Conservation (phyloP, 2,113 vertebrate species). For the Rhinoderma darwinii region DNA sequence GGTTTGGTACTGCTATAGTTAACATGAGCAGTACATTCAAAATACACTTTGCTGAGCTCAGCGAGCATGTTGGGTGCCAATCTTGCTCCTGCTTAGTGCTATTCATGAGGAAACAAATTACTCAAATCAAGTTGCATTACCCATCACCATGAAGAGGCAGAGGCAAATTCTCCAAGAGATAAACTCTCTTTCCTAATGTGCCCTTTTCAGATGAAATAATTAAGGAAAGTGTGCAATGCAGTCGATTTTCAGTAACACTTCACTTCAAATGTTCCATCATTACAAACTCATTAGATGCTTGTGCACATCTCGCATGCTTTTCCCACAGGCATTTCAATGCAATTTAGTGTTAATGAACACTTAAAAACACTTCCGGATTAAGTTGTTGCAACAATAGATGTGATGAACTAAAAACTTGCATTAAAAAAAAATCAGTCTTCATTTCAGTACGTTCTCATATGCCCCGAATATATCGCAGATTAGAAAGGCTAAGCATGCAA, state of each 20-base stretch:
- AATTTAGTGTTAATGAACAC: slow-evolving; percentile 58
- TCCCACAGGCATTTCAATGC: slow-evolving; percentile 55
- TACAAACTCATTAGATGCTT: slow-evolving; percentile 59
- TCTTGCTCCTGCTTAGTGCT: slow-evolving; percentile 22
- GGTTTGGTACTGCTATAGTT: slow-evolving; percentile 1
- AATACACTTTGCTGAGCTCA: slow-evolving; percentile 31
- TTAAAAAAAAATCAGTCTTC: slow-evolving; percentile 41
- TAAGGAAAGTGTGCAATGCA: slow-evolving; percentile 59
- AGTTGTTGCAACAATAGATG: slow-evolving; percentile 57
- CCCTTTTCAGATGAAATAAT: slow-evolving; percentile 60
- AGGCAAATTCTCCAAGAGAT: slow-evolving; percentile 53
- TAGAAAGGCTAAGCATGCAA: not conserved
- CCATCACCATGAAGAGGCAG: slow-evolving; percentile 53
- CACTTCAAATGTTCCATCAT: slow-evolving; percentile 57
- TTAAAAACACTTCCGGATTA: slow-evolving; percentile 59
- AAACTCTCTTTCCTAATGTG: slow-evolving; percentile 56
- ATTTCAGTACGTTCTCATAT: slow-evolving; percentile 7
- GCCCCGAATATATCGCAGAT: not conserved
- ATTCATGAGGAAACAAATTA: slow-evolving; percentile 53
- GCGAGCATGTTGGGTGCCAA: slow-evolving; percentile 15
- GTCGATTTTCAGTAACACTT: slow-evolving; percentile 60
- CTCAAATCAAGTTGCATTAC: slow-evolving; percentile 55
- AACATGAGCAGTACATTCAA: not conserved
- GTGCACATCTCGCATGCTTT: slow-evolving; percentile 50
- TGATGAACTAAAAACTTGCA: slow-evolving; percentile 54